phyloP scores from a whole-genome alignment of 1,140 invertebrate genomes.

The Drosophila nannoptera region DNA sequence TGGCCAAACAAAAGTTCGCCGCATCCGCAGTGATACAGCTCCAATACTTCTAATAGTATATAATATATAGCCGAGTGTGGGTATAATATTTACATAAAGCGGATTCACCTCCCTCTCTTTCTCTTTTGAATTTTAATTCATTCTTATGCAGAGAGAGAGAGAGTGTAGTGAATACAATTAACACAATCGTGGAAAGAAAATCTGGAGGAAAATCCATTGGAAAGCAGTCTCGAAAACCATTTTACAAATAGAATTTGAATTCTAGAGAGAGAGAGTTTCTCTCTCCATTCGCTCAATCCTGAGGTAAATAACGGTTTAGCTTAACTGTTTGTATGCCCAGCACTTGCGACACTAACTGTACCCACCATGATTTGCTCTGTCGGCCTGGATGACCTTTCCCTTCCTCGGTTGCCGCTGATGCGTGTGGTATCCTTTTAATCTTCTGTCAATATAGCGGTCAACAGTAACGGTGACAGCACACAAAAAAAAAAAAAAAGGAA shows the following conservation, averaged over 20 bases:
- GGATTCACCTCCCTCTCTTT: too few relatives aligned
- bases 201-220: background rate
- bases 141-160: conserved; percentile 11
- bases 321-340: background rate
- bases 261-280: too few relatives aligned
- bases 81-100: conserved; percentile 54
- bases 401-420: background rate
- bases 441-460: conserved; percentile 13
- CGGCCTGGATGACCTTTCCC: background rate
- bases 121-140: conserved; percentile 41
- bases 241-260: too few relatives aligned
- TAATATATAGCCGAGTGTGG: background rate
- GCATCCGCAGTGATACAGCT: conserved; percentile 44
- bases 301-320: background rate
- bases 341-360: conserved; percentile 13
- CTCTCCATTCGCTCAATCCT: too few relatives aligned
- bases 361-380: conserved; percentile 25
- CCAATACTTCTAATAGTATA: too few relatives aligned
- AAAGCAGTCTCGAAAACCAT: background rate
- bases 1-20: conserved; percentile 67
- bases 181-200: conserved; percentile 4
- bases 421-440: conserved; percentile 9
- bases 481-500: too few relatives aligned
- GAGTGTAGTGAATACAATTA: background rate
- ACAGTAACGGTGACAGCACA: conserved; percentile 11